Percentiles rank a stretch among this genome's conserved stretches.
Evolutionary conservation across 2,113 vertebrate species (phyloP).

Genomic region (Sander lucioperca): DNA sequence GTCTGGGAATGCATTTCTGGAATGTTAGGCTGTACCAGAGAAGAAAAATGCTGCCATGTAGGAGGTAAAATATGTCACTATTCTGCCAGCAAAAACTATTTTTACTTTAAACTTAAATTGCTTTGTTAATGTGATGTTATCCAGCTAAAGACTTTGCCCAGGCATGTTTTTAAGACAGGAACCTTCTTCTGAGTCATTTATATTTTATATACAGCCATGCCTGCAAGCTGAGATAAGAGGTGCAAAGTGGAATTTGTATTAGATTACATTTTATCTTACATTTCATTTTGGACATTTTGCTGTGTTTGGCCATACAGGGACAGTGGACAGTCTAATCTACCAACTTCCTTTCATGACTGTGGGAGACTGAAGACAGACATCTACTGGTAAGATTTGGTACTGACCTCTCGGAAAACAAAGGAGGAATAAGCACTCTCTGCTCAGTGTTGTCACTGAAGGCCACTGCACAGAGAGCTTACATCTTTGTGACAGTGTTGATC

Average conservation of each 20-base stretch:
- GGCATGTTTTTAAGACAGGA: conserved; percentile 4
- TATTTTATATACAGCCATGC: neutral
- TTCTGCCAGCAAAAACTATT: neutral
- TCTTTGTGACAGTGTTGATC: neutral
- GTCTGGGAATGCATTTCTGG: conserved; percentile 56
- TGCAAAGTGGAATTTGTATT: neutral
- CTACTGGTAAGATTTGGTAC: conserved; percentile 74
- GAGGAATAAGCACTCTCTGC: conserved; percentile 4
- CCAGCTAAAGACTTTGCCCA: conserved; percentile 1
- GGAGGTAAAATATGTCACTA: conserved; percentile 1
- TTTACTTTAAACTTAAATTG: conserved; percentile 2
- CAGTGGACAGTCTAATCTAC: neutral
- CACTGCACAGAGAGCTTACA: neutral
- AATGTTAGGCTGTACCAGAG: conserved; percentile 56
- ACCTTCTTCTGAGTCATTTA: neutral
- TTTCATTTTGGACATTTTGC: conserved; percentile 6
- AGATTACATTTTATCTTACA: neutral
- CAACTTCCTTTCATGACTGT: conserved; percentile 23
- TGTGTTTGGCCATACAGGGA: conserved; percentile 20
- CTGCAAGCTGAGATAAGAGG: neutral
- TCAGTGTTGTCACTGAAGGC: conserved; percentile 38
- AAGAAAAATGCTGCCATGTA: conserved; percentile 19
- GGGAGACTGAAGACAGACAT: conserved; percentile 75
- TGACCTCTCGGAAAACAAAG: conserved; percentile 52
- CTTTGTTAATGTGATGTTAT: neutral